These are phyloP conservation scores for Oenanthe oenanthe DNA, from an alignment of 2,113 vertebrate genomes.

Conservation along the genomic window DNA sequence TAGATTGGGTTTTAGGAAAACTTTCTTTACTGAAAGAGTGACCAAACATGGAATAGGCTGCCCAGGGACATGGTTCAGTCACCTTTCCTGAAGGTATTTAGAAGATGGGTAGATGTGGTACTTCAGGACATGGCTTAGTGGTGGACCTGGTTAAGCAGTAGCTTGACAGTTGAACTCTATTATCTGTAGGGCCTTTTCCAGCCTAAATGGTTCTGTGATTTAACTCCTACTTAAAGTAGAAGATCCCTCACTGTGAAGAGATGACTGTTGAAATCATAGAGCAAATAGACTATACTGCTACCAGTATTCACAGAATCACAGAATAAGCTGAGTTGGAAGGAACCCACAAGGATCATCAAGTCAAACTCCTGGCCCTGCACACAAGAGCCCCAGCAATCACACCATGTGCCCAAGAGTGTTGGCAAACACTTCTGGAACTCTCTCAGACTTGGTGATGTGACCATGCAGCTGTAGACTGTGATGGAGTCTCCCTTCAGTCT, in stretches of 20 bases:
- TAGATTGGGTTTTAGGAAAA: neutral
- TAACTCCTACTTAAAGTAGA: neutral
- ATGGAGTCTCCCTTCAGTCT: neutral
- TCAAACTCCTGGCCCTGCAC: neutral
- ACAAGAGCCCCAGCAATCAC: neutral
- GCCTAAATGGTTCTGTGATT: neutral
- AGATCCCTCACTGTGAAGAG: neutral
- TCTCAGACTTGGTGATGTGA: neutral
- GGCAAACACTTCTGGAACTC: neutral
- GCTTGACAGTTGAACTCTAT: neutral
- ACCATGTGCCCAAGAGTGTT: neutral
- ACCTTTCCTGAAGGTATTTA: neutral
- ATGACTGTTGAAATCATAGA: neutral
- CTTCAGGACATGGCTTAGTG: neutral
- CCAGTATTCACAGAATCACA: neutral
- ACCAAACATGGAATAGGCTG: neutral
- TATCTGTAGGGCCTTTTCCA: neutral
- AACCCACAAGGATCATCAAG: neutral
- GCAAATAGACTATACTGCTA: neutral
- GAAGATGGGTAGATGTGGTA: accelerated
- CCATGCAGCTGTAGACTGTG: accelerated
- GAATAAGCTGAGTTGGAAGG: neutral
- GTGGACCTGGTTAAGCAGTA: neutral
- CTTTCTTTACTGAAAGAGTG: neutral
- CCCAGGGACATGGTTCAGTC: neutral